Conservation (phyloP, 2,113 vertebrate genomes). For the Onychorhynchus coronatus region DNA sequence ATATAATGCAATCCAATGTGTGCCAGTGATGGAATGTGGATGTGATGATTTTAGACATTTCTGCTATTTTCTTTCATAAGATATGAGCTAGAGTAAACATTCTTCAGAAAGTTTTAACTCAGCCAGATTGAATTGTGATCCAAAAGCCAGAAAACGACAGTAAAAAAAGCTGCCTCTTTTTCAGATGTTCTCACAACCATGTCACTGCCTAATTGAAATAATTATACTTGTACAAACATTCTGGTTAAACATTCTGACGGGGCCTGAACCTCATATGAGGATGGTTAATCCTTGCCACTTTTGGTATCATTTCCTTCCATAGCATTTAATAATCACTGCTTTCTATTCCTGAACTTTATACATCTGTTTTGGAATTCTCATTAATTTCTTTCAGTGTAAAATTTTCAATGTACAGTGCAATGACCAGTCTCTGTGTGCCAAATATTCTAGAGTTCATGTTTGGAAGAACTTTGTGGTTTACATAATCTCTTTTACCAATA, state of each 20-base stretch:
- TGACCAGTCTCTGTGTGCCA: background rate
- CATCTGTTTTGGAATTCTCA: background rate
- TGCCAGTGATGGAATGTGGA: background rate
- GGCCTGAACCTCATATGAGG: background rate
- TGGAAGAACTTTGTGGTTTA: background rate
- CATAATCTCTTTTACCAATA: background rate
- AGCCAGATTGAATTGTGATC: background rate
- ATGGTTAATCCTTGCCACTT: background rate
- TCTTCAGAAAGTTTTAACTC: background rate
- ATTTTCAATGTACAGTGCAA: background rate
- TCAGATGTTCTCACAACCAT: background rate
- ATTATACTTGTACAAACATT: background rate
- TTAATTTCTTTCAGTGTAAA: background rate
- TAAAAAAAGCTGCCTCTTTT: background rate
- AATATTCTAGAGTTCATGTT: background rate
- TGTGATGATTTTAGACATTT: background rate
- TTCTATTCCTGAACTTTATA: slow-evolving; percentile 26
- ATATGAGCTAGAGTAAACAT: background rate
- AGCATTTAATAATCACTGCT: background rate
- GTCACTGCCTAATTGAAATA: background rate
- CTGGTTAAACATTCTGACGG: background rate
- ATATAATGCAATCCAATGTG: background rate
- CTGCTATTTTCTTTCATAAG: background rate
- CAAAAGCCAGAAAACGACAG: background rate
- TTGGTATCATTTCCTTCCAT: slow-evolving; percentile 35